Base-by-base conservation (phyloP, 1,140 invertebrate genomes). In the Cylas formicarius region DNA sequence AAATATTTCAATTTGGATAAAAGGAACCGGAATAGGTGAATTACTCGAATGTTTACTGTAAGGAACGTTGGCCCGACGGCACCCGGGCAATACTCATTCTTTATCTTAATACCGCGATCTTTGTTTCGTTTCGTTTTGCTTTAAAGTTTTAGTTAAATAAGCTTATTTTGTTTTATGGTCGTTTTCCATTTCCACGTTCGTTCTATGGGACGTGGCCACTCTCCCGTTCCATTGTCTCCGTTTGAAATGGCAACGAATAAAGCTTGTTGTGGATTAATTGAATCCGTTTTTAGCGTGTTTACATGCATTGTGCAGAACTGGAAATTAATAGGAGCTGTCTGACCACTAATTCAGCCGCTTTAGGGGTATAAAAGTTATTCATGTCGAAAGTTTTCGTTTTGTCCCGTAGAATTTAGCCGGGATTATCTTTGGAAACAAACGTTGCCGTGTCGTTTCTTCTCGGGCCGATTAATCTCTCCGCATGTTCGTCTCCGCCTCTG, bases 1-100 rank as follows among this genome's bases (percentile, higher is more conserved):
- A 50, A 53, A 50, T 50, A 53, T 53, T 53, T 46, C 51, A 53
- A 53, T 53, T 53, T 53, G 43, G 47, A 42, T 53, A 53, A 53
- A 53, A 53, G 38, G 51, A 39, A 50, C 42, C 33, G 31, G 40
- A 53, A 50, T 45, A 42, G 46, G 42, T 44, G 46, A 53, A 53
- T 53, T 49, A 50, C 43, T 50, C 34, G 42, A 48, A 44, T 53
- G 41, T 49, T 53, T 49, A 49, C 50, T 41, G 31, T 27, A 42
- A 37, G 42, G 42, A 40, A 35, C 32, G 37, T 50, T 50, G 29
- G 22, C 16, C 36, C 19, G 14, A 28, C 21, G 32, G 7, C 6
- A 20, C 41, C 8, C 21, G 19, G 17, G 28, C 44, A 23, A 47
- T 44, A 23, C 40, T 23, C 40, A 38, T 49, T 38, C 47, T 49